These are phyloP conservation scores for Todiramphus saurophagus DNA, from an alignment of 2,113 vertebrate species.

Conservation along the genomic window DNA sequence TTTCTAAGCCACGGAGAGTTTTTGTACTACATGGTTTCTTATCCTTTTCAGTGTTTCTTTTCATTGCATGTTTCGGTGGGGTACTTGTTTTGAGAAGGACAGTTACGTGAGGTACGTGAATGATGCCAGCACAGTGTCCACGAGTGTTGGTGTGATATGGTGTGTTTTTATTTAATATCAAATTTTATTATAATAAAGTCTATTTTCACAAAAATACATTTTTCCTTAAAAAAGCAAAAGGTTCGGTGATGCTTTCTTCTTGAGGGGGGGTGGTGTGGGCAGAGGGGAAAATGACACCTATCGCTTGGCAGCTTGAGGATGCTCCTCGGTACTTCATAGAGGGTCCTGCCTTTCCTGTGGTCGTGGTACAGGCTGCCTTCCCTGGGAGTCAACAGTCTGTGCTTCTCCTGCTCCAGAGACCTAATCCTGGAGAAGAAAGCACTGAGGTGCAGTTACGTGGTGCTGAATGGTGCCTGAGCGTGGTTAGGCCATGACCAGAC, in stretches of 20 bases:
- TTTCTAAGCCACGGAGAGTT: neutral
- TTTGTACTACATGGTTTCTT: slow-evolving; percentile 2
- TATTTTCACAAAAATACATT: slow-evolving; percentile 78
- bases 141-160: slow-evolving; percentile 1
- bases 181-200: slow-evolving; percentile 83
- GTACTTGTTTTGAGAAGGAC: slow-evolving; percentile 31
- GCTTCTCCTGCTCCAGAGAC: neutral
- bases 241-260: neutral
- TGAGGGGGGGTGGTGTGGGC: accelerated
- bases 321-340: accelerated
- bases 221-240: slow-evolving; percentile 16
- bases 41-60: neutral
- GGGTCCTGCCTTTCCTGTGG: neutral
- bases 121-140: neutral
- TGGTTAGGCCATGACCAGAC: neutral
- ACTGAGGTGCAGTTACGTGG: accelerated
- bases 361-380: accelerated
- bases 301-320: neutral
- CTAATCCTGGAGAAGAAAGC: neutral
- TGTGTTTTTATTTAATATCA: slow-evolving; percentile 77
- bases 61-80: slow-evolving; percentile 70
- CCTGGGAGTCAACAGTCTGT: neutral
- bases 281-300: neutral
- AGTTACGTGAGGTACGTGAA: neutral
- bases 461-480: neutral